phyloP scores from a whole-genome alignment of 2,888 invertebrate genomes.

The Congeria kusceri region DNA sequence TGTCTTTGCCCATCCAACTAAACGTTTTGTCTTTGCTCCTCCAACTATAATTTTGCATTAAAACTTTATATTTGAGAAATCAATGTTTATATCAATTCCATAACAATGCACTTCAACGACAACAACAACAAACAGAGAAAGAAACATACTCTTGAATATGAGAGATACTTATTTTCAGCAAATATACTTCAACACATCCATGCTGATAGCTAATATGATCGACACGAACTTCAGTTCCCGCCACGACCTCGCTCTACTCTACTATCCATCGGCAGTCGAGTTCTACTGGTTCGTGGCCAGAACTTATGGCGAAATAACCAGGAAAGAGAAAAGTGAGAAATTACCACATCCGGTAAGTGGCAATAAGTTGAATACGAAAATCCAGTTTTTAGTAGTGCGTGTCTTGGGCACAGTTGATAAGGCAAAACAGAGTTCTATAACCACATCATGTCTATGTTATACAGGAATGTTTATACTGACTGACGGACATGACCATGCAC shows the following conservation, averaged over 20 bases:
- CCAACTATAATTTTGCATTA: too few relatives aligned
- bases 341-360: slow-evolving; percentile 67
- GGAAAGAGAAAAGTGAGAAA: slow-evolving; percentile 49
- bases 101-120: not conserved
- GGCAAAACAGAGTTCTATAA: too few relatives aligned
- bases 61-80: too few relatives aligned
- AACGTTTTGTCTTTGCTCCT: too few relatives aligned
- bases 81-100: too few relatives aligned
- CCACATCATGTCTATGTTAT: too few relatives aligned
- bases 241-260: slow-evolving; percentile 75
- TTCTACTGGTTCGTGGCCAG: slow-evolving; percentile 78
- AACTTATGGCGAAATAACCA: slow-evolving; percentile 63
- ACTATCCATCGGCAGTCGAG: slow-evolving; percentile 76
- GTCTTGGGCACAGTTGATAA: too few relatives aligned
- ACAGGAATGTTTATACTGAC: too few relatives aligned
- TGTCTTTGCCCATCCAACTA: too few relatives aligned
- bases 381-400: too few relatives aligned
- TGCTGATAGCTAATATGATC: slow-evolving; percentile 71
- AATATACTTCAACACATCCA: slow-evolving; percentile 74
- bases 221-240: slow-evolving; percentile 67
- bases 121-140: not conserved
- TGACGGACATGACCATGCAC: too few relatives aligned
- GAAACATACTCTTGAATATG: not conserved
- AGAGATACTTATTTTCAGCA: slow-evolving; percentile 58
- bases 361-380: too few relatives aligned